Conservation (phyloP, 2,797 vertebrate species). For the Dipus sagitta region DNA sequence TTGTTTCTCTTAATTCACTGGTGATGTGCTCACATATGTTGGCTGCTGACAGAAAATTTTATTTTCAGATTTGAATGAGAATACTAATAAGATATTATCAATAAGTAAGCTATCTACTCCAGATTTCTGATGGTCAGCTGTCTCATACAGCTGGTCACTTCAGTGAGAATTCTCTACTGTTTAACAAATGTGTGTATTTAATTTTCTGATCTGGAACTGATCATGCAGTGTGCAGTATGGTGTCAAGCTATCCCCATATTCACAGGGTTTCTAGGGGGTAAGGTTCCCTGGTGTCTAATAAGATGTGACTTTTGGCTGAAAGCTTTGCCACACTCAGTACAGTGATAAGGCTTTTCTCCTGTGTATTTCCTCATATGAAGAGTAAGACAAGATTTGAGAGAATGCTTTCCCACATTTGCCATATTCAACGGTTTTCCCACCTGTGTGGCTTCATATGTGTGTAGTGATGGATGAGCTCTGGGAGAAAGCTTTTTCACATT, state of each 20-base stretch:
- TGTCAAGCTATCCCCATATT: slow-evolving; percentile 19
- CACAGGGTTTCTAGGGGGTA: slow-evolving; percentile 51
- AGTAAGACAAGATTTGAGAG: slow-evolving; percentile 79
- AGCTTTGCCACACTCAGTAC: slow-evolving; percentile 79
- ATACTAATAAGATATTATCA: slow-evolving; percentile 37
- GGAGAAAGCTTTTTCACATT: slow-evolving; percentile 82
- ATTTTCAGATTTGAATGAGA: slow-evolving; percentile 45
- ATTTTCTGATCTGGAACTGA: slow-evolving; percentile 1
- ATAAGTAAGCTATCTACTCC: neutral
- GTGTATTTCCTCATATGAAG: slow-evolving; percentile 81
- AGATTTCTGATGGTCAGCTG: slow-evolving; percentile 31
- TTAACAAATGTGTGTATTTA: neutral
- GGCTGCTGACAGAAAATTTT: neutral
- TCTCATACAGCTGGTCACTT: slow-evolving; percentile 14
- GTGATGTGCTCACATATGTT: slow-evolving; percentile 12
- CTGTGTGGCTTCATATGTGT: slow-evolving; percentile 80
- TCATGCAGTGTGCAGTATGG: neutral
- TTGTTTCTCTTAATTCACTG: slow-evolving; percentile 52
- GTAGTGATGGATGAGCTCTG: slow-evolving; percentile 79
- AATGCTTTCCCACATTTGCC: slow-evolving; percentile 82
- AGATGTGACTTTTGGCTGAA: slow-evolving; percentile 82
- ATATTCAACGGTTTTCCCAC: slow-evolving; percentile 81
- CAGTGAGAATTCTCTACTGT: slow-evolving; percentile 28
- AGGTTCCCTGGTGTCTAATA: slow-evolving; percentile 81
- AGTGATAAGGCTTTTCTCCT: slow-evolving; percentile 80